phyloP scores from a whole-genome alignment of 2,888 invertebrate species.

The Drosophila monieri region DNA sequence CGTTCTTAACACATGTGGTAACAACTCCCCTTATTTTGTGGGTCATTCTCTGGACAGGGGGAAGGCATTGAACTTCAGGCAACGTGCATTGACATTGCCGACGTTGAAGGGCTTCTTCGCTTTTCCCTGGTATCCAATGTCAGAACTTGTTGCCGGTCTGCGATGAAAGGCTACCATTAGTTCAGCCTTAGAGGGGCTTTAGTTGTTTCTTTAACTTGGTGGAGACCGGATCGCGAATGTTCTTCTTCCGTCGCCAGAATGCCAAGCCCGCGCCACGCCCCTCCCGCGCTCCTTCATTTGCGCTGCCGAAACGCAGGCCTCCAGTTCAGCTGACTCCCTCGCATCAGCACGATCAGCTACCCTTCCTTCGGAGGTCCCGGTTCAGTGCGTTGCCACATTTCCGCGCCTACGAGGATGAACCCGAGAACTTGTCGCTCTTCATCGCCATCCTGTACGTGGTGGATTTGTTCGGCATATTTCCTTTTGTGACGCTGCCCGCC shows the following conservation, averaged over 20 bases:
- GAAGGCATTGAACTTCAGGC: slow-evolving; percentile 66
- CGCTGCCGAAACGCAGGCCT: slow-evolving; percentile 61
- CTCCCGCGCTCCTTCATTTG: slow-evolving; percentile 67
- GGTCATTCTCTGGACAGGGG: slow-evolving; percentile 39
- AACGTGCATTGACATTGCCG: slow-evolving; percentile 70
- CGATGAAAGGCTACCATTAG: slow-evolving; percentile 36
- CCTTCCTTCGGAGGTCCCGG: slow-evolving; percentile 79
- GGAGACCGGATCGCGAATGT: slow-evolving; percentile 47
- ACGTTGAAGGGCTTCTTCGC: slow-evolving; percentile 55
- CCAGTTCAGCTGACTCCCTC: slow-evolving; percentile 65
- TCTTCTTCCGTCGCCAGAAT: slow-evolving; percentile 65
- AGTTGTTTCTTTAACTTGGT: slow-evolving; percentile 16
- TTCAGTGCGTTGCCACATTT: slow-evolving; percentile 82
- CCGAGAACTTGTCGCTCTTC: slow-evolving; percentile 86
- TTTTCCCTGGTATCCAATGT: slow-evolving; percentile 45
- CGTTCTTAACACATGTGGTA: slow-evolving; percentile 16
- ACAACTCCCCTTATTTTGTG: slow-evolving; percentile 28
- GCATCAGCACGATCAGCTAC: slow-evolving; percentile 80
- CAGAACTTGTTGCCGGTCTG: slow-evolving; percentile 48
- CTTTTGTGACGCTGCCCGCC: slow-evolving; percentile 90
- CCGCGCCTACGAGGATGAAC: slow-evolving; percentile 68
- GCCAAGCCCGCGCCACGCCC: slow-evolving; percentile 64
- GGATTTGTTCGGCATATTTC: slow-evolving; percentile 93
- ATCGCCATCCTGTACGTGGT: slow-evolving; percentile 91
- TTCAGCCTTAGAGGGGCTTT: slow-evolving; percentile 36